Conservation (phyloP, 2,888 invertebrate genomes). For the Miltochrista miniata region DNA sequence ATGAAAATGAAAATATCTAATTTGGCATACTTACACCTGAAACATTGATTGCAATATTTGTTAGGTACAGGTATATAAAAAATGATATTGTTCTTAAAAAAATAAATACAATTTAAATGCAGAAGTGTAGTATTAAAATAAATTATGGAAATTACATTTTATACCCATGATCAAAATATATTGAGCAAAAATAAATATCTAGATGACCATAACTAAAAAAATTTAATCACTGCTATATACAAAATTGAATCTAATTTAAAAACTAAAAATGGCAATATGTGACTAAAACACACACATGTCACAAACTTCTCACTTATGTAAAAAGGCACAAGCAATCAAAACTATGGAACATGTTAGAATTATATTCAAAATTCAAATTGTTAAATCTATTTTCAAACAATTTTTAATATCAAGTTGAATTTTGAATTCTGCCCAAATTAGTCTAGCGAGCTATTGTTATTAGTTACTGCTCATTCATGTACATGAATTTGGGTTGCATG, state of each 20-base stretch:
- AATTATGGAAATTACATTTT: constrained; percentile 8
- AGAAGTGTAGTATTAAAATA: constrained; percentile 19
- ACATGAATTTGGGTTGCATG: no score
- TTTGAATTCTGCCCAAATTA: constrained; percentile 38
- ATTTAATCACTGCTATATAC: constrained; percentile 49
- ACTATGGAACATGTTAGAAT: constrained; percentile 54
- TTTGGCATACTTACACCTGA: constrained; percentile 41
- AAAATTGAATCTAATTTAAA: constrained; percentile 52
- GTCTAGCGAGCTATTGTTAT: constrained; percentile 56
- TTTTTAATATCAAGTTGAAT: constrained; percentile 27
- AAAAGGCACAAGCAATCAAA: constrained; percentile 79
- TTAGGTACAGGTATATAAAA: constrained; percentile 1
- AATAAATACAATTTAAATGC: constrained; percentile 48
- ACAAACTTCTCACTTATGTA: constrained; percentile 64
- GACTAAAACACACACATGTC: constrained; percentile 76
- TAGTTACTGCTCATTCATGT: constrained; percentile 58
- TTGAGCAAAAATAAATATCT: constrained; percentile 34
- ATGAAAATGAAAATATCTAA: constrained; percentile 47
- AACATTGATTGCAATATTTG: constrained; percentile 22
- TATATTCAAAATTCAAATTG: constrained; percentile 38
- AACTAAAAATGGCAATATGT: constrained; percentile 77
- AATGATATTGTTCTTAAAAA: constrained; percentile 7
- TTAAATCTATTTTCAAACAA: constrained; percentile 12
- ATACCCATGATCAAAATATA: constrained; percentile 22
- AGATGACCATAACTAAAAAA: constrained; percentile 24